phyloP scores from a whole-genome alignment of 2,113 vertebrate species.

The Peromyscus californicus region DNA sequence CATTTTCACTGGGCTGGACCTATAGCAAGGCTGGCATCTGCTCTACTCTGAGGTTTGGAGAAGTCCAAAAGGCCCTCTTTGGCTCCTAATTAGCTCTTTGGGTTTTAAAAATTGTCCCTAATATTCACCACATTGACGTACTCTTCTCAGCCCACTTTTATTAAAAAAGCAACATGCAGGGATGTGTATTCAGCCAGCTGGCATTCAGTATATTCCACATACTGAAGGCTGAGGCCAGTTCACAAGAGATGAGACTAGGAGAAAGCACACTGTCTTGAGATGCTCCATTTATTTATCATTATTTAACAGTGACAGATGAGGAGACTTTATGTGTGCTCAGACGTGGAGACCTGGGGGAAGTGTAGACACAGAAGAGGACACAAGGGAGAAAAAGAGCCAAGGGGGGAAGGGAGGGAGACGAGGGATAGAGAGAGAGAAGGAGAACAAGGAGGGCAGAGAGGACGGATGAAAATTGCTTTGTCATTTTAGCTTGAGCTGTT shows the following conservation, averaged over 20 bases:
- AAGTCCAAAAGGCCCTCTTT: not conserved
- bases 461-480: not conserved
- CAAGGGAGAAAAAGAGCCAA: not conserved
- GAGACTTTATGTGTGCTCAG: not conserved
- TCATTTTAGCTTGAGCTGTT: not conserved
- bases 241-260: not conserved
- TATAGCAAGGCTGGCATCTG: not conserved
- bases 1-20: not conserved
- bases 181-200: not conserved
- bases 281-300: too few relatives aligned
- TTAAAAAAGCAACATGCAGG: not conserved
- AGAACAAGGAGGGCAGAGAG: not conserved
- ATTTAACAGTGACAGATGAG: not conserved
- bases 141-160: not conserved
- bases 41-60: not conserved
- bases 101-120: not conserved
- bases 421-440: fast-evolving
- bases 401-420: fast-evolving
- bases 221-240: not conserved
- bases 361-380: not conserved
- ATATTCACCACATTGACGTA: not conserved
- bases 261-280: not conserved
- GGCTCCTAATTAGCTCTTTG: not conserved
- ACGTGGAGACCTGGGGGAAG: not conserved
- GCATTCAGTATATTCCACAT: not conserved